A percentile compares a stretch with the other conserved stretches of the same genome.
Evolutionary conservation across 2,113 vertebrate genomes (phyloP).

Genomic region (Rhea pennata): DNA sequence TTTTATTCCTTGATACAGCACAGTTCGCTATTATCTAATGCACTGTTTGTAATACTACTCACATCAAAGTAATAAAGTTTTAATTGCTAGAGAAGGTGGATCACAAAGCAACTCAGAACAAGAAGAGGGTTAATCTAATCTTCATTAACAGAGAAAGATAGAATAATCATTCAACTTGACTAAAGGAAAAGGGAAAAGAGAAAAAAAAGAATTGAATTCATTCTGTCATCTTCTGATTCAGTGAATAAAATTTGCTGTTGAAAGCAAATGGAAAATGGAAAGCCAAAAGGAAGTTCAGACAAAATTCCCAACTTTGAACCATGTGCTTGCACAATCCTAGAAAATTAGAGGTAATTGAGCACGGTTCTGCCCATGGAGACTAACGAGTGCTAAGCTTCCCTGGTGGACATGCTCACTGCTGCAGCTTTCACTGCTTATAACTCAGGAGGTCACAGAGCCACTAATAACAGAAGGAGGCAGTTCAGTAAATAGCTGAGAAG

Average conservation of each 20-base stretch:
- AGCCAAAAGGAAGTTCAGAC: background rate
- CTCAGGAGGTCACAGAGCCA: background rate
- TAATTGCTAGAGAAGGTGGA: background rate
- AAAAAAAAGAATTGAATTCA: background rate
- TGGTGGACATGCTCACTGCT: background rate
- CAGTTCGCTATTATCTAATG: slow-evolving; percentile 39
- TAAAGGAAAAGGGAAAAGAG: background rate
- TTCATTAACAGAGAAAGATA: background rate
- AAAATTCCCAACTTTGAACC: background rate
- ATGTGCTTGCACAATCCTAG: background rate
- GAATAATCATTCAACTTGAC: background rate
- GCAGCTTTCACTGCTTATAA: background rate
- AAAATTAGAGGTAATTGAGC: background rate
- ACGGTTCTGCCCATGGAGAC: background rate
- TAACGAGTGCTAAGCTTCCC: background rate
- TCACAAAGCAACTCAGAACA: background rate
- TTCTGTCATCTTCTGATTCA: background rate
- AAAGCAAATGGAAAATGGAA: background rate
- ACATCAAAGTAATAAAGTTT: slow-evolving; percentile 24
- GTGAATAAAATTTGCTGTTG: background rate
- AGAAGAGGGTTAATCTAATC: background rate
- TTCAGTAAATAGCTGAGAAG: background rate
- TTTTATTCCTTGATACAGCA: slow-evolving; percentile 8
- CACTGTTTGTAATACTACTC: background rate
- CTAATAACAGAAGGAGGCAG: background rate